phyloP scores from a whole-genome alignment of 2,797 vertebrate genomes.

The Meda fulgida region DNA sequence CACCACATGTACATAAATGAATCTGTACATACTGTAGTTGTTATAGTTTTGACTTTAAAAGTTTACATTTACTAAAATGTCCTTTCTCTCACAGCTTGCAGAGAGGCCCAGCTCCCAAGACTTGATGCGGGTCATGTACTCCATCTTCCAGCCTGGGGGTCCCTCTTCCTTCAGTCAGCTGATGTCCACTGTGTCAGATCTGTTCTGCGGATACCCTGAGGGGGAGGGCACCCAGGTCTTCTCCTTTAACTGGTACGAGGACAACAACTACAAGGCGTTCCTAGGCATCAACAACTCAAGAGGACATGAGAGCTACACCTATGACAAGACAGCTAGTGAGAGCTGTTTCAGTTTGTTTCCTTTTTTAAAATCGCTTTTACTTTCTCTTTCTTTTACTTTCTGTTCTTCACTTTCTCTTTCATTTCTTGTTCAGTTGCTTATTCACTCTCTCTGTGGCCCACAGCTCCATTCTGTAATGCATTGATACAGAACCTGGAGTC shows the following conservation, averaged over 20 bases:
- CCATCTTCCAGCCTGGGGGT: constrained; percentile 77
- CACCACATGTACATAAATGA: background rate
- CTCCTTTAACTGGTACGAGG: constrained; percentile 99
- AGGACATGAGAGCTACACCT: constrained; percentile 80
- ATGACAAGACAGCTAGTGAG: constrained; percentile 90
- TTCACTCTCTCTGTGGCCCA: constrained; percentile 64
- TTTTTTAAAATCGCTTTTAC: background rate
- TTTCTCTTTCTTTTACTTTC: background rate
- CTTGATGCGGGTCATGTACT: constrained; percentile 76
- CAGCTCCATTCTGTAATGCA: constrained; percentile 92
- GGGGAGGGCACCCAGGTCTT: constrained; percentile 88
- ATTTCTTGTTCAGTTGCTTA: background rate
- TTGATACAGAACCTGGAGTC: constrained; percentile 93
- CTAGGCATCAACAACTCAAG: constrained; percentile 89
- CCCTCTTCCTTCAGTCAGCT: constrained; percentile 81
- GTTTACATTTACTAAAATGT: background rate
- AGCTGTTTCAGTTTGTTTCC: constrained; percentile 52
- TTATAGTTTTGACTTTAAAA: background rate
- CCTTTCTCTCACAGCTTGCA: constrained; percentile 76
- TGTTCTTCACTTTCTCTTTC: background rate
- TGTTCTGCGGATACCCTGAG: constrained; percentile 94
- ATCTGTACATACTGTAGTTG: background rate
- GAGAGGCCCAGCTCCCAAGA: constrained; percentile 80
- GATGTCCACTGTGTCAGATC: constrained; percentile 79
- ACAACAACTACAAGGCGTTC: constrained; percentile 98